These are phyloP conservation scores for Microcebus lehilahytsara DNA, from an alignment of 2,113 vertebrate genomes.

Conservation along the genomic window DNA sequence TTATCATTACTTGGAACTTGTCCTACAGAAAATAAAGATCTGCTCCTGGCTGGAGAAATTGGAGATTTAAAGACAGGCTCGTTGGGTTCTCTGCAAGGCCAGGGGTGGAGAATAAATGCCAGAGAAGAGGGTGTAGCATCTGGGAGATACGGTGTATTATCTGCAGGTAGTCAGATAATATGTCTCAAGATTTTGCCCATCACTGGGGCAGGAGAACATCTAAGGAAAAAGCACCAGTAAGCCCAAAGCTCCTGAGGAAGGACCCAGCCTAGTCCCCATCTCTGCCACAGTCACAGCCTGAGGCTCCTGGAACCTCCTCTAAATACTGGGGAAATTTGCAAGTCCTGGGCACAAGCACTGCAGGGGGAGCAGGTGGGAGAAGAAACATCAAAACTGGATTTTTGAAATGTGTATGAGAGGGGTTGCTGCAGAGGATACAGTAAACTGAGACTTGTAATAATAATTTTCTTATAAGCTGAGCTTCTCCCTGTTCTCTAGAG, in stretches of 20 bases:
- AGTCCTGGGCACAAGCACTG: neutral
- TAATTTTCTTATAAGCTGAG: neutral
- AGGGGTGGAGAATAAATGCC: neutral
- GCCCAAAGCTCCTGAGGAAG: neutral
- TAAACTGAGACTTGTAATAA: neutral
- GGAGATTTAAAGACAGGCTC: neutral
- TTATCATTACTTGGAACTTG: neutral
- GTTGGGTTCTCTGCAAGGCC: neutral
- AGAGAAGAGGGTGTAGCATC: neutral
- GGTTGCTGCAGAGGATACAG: neutral
- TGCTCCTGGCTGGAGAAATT: neutral
- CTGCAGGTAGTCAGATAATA: neutral
- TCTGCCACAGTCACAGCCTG: neutral
- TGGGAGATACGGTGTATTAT: neutral
- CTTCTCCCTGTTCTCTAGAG: neutral
- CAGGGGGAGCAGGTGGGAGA: neutral
- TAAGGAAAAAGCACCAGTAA: neutral
- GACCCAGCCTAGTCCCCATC: neutral
- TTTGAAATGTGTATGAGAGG: neutral
- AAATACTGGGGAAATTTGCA: neutral
- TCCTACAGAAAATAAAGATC: neutral
- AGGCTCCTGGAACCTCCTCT: neutral
- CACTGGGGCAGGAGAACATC: neutral
- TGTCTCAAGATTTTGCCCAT: neutral
- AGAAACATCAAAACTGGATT: neutral